Percentiles rank a stretch among this genome's conserved stretches.
Evolutionary conservation across 2,797 vertebrate species (phyloP).

Genomic region (Danio albolineatus): DNA sequence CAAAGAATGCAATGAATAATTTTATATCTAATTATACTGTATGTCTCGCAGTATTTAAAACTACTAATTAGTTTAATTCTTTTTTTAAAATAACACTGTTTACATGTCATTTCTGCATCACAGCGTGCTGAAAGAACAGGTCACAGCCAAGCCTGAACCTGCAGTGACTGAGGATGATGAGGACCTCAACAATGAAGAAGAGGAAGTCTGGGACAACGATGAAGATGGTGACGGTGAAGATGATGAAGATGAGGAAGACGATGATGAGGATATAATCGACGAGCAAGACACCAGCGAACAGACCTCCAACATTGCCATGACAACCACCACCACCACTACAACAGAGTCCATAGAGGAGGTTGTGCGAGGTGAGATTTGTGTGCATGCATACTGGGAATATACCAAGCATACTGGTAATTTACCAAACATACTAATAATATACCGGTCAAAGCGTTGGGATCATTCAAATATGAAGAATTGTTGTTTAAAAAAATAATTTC

Average conservation of each 20-base stretch:
- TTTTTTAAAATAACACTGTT: not conserved
- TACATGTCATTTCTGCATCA: conserved; percentile 2
- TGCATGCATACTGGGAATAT: too few species aligned
- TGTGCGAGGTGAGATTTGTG: conserved; percentile 86
- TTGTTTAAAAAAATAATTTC: too few species aligned
- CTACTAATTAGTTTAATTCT: not conserved
- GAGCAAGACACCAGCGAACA: conserved; percentile 89
- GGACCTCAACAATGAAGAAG: conserved; percentile 76
- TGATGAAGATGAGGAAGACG: conserved; percentile 77
- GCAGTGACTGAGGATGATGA: conserved; percentile 76
- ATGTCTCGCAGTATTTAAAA: not conserved
- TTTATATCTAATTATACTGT: too few species aligned
- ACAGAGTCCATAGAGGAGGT: conserved; percentile 98
- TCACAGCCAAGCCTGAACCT: conserved; percentile 79
- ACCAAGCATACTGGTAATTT: too few species aligned
- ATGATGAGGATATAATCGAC: conserved; percentile 78
- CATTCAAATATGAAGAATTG: too few species aligned
- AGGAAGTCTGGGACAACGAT: conserved; percentile 75
- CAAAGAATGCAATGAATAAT: too few species aligned
- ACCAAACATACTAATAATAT: too few species aligned
- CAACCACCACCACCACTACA: conserved; percentile 95
- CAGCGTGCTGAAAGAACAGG: conserved; percentile 83
- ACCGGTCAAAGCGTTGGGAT: too few species aligned
- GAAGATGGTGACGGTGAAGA: conserved; percentile 73
- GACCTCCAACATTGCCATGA: conserved; percentile 89